Conservation (phyloP, 2,797 vertebrate species). For the Lithobates sylvaticus region DNA sequence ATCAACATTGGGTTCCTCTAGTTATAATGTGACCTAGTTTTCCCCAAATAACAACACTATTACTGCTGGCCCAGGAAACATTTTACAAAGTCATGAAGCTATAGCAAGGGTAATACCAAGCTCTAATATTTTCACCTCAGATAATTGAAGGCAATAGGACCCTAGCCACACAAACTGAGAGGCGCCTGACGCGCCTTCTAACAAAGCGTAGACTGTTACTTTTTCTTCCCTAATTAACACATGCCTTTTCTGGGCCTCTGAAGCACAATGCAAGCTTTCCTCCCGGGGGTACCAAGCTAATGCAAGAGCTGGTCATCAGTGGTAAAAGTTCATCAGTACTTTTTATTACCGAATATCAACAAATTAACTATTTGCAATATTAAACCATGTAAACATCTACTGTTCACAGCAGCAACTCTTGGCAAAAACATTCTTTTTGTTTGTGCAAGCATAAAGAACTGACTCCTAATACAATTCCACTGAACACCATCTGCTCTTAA, state of each 20-base stretch:
- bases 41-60: neutral
- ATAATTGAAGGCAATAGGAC: conserved; percentile 16
- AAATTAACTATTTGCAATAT: neutral
- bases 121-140: conserved; percentile 20
- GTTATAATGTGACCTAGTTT: neutral
- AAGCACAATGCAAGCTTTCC: conserved; percentile 39
- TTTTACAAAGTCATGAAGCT: neutral
- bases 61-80: neutral
- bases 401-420: neutral
- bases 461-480: too few relatives aligned
- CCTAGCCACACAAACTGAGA: conserved; percentile 27
- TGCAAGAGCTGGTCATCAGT: neutral
- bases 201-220: conserved; percentile 29
- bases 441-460: too few relatives aligned
- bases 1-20: too few relatives aligned
- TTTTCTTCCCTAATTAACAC: conserved; percentile 32
- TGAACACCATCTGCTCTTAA: too few relatives aligned
- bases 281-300: neutral
- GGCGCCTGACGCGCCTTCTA: neutral
- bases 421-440: too few relatives aligned
- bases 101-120: neutral
- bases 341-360: neutral
- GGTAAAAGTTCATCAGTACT: neutral
- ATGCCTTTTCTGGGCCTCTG: conserved; percentile 34
- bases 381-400: neutral